Evolutionary conservation across 2,113 vertebrate genomes (phyloP).

Genomic region (Peromyscus californicus): DNA sequence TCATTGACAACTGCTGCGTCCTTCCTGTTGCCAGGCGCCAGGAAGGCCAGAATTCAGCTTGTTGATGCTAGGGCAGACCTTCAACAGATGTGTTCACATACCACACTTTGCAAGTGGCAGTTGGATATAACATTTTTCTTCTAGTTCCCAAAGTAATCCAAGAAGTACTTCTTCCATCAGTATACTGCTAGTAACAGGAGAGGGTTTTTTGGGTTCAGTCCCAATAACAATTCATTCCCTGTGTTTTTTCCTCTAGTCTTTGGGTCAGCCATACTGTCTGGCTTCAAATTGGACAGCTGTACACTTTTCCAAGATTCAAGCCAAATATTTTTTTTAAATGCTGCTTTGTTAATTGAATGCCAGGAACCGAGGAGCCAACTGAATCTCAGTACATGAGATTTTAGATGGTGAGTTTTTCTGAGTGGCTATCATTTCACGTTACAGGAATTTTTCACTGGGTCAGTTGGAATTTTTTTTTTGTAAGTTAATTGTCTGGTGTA

Average conservation of each 20-base stretch:
- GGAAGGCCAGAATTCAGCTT: neutral
- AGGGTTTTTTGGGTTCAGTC: neutral
- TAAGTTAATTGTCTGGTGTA: constrained; percentile 54
- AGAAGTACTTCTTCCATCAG: constrained; percentile 41
- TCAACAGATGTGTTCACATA: neutral
- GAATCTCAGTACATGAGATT: constrained; percentile 42
- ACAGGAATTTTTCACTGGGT: constrained; percentile 67
- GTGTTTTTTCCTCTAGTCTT: constrained; percentile 18
- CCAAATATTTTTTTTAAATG: constrained; percentile 44
- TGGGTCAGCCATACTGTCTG: constrained; percentile 39
- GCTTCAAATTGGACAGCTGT: constrained; percentile 54
- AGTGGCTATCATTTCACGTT: constrained; percentile 66
- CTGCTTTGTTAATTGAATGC: constrained; percentile 34
- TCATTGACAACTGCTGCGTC: fast-evolving
- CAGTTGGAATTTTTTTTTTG: constrained; percentile 61
- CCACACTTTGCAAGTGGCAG: neutral
- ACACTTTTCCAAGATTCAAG: constrained; percentile 64
- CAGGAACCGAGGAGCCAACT: constrained; percentile 28
- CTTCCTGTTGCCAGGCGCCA: neutral
- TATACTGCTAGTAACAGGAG: neutral
- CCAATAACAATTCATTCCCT: constrained; percentile 42
- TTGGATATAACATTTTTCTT: neutral
- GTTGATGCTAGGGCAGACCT: neutral
- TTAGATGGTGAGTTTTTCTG: constrained; percentile 8
- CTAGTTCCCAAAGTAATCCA: neutral